Conservation (phyloP, 2,888 invertebrate genomes). For the Lysandra coridon region DNA sequence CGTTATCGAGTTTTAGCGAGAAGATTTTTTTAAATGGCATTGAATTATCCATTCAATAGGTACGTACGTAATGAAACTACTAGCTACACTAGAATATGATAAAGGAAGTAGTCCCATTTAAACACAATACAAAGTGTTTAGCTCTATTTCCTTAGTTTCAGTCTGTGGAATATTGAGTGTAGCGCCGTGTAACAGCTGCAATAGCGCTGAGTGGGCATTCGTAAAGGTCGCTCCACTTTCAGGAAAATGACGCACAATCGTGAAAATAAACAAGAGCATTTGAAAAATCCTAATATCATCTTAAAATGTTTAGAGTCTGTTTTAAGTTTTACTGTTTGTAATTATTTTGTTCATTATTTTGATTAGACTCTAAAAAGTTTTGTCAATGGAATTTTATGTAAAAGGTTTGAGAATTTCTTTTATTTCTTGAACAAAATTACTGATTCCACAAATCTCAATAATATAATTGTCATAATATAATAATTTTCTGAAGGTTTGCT, state of each 20-base stretch:
- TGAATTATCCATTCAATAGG: no score
- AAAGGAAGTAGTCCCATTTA: not conserved
- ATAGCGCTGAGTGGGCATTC: not conserved
- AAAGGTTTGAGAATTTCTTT: no score
- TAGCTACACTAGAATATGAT: no score
- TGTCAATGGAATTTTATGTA: no score
- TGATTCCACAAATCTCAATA: no score
- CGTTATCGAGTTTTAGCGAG: no score
- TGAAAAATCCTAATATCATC: not conserved
- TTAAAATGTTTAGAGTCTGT: not conserved
- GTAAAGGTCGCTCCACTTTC: not conserved
- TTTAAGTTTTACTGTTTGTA: not conserved
- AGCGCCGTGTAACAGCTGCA: conserved; percentile 8
- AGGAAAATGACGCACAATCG: not conserved
- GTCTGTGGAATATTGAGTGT: not conserved
- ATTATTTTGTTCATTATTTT: no score
- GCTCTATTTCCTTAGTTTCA: not conserved
- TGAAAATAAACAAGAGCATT: not conserved
- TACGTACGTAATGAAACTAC: no score
- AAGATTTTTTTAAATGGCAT: no score
- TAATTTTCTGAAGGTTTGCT: no score
- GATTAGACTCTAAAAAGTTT: not conserved
- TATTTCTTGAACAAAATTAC: no score
- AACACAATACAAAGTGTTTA: not conserved
- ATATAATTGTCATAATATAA: no score